A percentile compares a stretch with the other conserved stretches of the same genome.
These are phyloP conservation scores for Regulus satrapa DNA, from an alignment of 2,113 vertebrate genomes.

Conservation along the genomic window DNA sequence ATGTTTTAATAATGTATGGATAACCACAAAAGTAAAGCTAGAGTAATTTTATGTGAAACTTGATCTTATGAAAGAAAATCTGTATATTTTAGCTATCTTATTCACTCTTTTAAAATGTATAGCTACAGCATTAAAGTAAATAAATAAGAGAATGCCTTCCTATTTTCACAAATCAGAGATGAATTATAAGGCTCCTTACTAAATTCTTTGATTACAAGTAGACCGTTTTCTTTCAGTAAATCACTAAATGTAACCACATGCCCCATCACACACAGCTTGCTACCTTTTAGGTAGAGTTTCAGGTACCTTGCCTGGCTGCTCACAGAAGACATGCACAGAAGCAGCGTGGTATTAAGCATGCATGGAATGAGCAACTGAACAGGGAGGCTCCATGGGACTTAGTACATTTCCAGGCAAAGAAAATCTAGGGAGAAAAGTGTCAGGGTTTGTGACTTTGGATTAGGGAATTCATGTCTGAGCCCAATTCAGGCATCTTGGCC, in stretches of 20 bases:
- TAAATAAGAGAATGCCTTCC: not conserved
- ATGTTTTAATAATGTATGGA: not conserved
- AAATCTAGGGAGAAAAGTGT: not conserved
- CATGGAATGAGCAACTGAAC: not conserved
- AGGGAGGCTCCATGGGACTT: not conserved
- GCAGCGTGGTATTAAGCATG: not conserved
- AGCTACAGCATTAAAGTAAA: not conserved
- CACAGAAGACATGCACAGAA: not conserved
- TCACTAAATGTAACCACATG: not conserved
- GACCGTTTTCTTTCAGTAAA: not conserved
- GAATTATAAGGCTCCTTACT: not conserved
- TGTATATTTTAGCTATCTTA: not conserved
- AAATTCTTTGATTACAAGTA: not conserved
- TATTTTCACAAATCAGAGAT: not conserved
- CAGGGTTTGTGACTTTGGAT: not conserved
- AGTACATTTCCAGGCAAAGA: not conserved
- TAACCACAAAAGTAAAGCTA: conserved; percentile 33
- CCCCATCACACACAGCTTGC: not conserved
- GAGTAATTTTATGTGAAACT: conserved; percentile 21
- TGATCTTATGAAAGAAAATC: conserved; percentile 38
- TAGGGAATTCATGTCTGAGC: not conserved
- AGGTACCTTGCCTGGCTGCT: not conserved
- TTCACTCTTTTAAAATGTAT: not conserved
- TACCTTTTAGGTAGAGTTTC: not conserved
- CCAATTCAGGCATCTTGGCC: not conserved